A percentile compares a stretch with the other conserved stretches of the same genome.
These are phyloP conservation scores for Centruroides sculpturatus DNA, from an alignment of 1,140 invertebrate species.

Conservation along the genomic window DNA sequence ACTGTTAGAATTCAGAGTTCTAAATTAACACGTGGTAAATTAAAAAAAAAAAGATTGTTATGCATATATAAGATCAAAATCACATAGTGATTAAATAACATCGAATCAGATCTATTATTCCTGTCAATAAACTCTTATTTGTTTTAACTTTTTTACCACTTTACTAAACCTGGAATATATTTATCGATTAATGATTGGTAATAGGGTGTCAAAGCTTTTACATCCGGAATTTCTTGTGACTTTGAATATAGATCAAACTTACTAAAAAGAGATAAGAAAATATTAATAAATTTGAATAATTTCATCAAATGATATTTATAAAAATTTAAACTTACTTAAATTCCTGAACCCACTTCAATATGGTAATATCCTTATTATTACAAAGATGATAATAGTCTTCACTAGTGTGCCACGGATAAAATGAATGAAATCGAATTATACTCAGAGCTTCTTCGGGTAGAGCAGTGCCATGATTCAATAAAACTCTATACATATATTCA, in stretches of 20 bases:
- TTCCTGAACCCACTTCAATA: conserved; percentile 61
- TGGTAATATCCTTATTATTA: conserved; percentile 54
- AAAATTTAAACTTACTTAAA: conserved; percentile 59
- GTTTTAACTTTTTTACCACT: conserved; percentile 28
- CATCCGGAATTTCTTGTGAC: conserved; percentile 57
- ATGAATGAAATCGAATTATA: conserved; percentile 77
- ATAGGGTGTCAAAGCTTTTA: conserved; percentile 73
- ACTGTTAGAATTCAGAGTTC: too few species aligned
- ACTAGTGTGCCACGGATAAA: conserved; percentile 83
- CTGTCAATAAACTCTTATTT: too few species aligned
- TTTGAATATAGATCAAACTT: conserved; percentile 93
- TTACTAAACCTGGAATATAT: conserved; percentile 62
- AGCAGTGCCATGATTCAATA: conserved; percentile 55
- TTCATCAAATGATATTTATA: too few species aligned
- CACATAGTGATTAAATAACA: too few species aligned
- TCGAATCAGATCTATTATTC: too few species aligned
- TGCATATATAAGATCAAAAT: too few species aligned
- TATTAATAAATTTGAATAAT: too few species aligned
- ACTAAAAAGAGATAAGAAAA: conserved; percentile 40
- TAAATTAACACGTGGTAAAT: too few species aligned
- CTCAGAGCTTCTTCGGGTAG: conserved; percentile 66
- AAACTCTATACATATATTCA: conserved; percentile 76
- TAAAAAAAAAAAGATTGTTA: too few species aligned
- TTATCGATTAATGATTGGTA: conserved; percentile 82
- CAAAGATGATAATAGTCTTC: conserved; percentile 69